These are phyloP conservation scores for Syngnathus rostellatus DNA, from an alignment of 2,797 vertebrate species.

Conservation along the genomic window DNA sequence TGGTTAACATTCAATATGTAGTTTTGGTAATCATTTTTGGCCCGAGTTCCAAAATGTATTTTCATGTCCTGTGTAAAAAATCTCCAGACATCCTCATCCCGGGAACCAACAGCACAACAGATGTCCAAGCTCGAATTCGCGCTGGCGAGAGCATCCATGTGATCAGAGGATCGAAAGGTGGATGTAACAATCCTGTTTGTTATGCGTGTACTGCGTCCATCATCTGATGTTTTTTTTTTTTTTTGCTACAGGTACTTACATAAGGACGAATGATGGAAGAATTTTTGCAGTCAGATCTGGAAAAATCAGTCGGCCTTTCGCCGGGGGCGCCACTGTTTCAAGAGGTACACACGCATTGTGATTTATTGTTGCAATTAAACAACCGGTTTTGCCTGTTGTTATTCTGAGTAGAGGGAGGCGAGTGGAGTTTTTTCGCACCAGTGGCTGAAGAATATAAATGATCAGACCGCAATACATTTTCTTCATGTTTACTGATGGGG, in stretches of 20 bases:
- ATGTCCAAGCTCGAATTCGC: conserved; percentile 91
- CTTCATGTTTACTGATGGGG: neutral
- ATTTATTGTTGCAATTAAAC: conserved; percentile 1
- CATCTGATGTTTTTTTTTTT: conserved; percentile 19
- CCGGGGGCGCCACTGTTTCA: conserved; percentile 67
- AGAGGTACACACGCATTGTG: conserved; percentile 62
- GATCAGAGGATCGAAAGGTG: conserved; percentile 96
- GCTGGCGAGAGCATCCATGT: conserved; percentile 97
- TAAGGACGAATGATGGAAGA: conserved; percentile 91
- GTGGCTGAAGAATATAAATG: neutral
- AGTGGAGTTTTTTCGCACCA: neutral
- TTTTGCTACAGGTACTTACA: conserved; percentile 82
- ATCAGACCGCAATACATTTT: neutral
- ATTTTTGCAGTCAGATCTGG: conserved; percentile 95
- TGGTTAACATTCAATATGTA: no score
- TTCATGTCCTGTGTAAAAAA: conserved; percentile 11
- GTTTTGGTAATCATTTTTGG: no score
- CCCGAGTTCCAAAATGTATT: neutral
- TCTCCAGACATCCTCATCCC: conserved; percentile 94
- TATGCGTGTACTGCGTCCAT: neutral
- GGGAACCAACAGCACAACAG: conserved; percentile 89
- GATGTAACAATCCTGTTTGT: neutral
- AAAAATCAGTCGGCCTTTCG: conserved; percentile 79
- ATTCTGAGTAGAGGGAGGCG: neutral
- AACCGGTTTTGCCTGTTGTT: neutral